Evolutionary conservation across 2,113 vertebrate species (phyloP).

Genomic region (Aptenodytes forsteri): DNA sequence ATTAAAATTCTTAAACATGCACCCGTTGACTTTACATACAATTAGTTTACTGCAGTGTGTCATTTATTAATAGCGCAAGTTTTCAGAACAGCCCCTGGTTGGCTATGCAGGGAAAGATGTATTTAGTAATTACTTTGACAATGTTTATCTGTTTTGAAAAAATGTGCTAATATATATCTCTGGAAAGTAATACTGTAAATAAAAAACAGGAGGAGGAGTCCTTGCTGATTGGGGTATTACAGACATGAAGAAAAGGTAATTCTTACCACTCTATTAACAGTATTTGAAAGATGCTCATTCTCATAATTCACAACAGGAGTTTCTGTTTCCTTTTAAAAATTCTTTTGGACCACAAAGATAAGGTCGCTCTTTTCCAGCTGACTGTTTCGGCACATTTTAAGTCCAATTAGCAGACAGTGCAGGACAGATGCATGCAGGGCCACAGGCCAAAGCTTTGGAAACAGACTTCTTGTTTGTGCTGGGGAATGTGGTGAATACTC

Average conservation of each 20-base stretch:
- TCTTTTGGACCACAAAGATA: conserved; percentile 29
- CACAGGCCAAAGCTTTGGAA: not conserved
- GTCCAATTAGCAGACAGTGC: not conserved
- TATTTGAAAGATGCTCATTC: conserved; percentile 18
- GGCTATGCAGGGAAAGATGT: conserved; percentile 40
- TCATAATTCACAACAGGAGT: conserved; percentile 20
- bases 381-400: not conserved
- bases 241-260: conserved; percentile 34
- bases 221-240: conserved; percentile 17
- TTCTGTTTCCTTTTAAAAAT: conserved; percentile 35
- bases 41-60: conserved; percentile 65
- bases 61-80: conserved; percentile 63
- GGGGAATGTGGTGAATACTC: not conserved
- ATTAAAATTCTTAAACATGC: conserved; percentile 79
- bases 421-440: not conserved
- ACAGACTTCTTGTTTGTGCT: not conserved
- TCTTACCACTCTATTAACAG: conserved; percentile 23
- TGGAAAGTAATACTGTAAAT: conserved; percentile 33
- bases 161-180: conserved; percentile 48
- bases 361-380: conserved; percentile 21
- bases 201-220: not conserved
- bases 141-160: conserved; percentile 59
- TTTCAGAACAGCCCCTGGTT: conserved; percentile 33
- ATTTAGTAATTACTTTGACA: conserved; percentile 69
- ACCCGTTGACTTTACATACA: conserved; percentile 72